Base-by-base conservation (phyloP, 2,113 vertebrate genomes). In the Scomber colias region DNA sequence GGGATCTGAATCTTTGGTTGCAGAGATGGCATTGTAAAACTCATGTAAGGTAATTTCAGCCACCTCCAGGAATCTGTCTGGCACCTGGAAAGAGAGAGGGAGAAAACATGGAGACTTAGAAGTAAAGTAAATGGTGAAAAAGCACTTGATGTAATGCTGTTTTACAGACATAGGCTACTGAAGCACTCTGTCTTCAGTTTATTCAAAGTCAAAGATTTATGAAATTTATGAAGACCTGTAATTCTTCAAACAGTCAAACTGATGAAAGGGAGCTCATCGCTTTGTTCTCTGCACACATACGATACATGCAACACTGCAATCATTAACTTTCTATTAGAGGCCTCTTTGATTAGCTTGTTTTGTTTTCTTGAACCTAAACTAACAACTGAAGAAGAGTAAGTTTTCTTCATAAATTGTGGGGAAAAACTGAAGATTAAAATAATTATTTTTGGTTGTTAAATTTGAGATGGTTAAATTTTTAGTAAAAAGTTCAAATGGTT, bases 1-100 rank as follows among this genome's bases (percentile, higher is more conserved):
- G 17, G 97, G 96, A 85, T 99, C 98, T 0, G 95, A 92, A 4
- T 99, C 98, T 95, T 96, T 98, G 86, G 96, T 93, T 0, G 94
- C 69, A 48, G 95, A 95, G 60, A 99, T 91, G 1, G 98, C 98
- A 0, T 91, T 96, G 94, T 97, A 99, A 92, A 99, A 99, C 81
- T 99, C 97, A 70, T 95, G 96, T 71, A 98, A 91, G 0, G 98
- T 98, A 91, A 98, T 90, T 85, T 97, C 97, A 74, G 97, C 94
- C 44, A 98, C 96, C 88, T 99, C 97, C 92, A 99, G 91, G 93
- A 99, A 99, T 85, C 94, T 93, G 11, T 96, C 95, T 0, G 98
- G 98, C 79, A 98, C 97, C 98, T 99, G 94, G 24, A 21, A 80
- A 54, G 66, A 79, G 46, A 74, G 3, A 65, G 1, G 55, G 1